These are phyloP conservation scores for Sphaerophoria taeniata DNA, from an alignment of 2,888 invertebrate genomes.

Conservation along the genomic window DNA sequence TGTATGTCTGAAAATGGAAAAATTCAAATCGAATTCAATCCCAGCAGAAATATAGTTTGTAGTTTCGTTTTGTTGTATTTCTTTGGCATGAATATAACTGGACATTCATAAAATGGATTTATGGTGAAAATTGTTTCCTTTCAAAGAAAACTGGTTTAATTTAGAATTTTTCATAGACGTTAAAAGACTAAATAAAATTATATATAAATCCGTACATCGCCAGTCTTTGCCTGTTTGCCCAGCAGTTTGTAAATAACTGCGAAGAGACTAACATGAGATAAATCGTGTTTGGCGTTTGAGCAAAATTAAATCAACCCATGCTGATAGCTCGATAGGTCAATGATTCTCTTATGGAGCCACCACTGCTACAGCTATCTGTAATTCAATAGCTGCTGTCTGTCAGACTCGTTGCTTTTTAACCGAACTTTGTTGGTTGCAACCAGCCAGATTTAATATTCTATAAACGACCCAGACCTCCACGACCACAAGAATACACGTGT, in stretches of 20 bases:
- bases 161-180: no score
- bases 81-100: background rate
- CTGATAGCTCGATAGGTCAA: background rate
- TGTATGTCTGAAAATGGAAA: background rate
- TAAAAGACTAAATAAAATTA: background rate
- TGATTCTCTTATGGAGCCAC: background rate
- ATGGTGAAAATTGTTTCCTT: no score
- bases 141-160: background rate
- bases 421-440: no score
- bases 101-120: background rate
- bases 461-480: no score
- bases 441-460: no score
- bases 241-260: background rate
- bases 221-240: background rate
- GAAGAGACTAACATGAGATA: no score
- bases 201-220: no score
- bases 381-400: no score
- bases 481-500: background rate
- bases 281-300: background rate
- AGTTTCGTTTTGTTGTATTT: no score
- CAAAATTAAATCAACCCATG: constrained; percentile 14
- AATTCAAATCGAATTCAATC: constrained; percentile 7
- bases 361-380: no score
- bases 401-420: no score
- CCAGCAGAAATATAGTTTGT: background rate